Percentiles rank a stretch among this genome's conserved stretches.
These are phyloP conservation scores for Porites divaricata DNA, from an alignment of 92 coral and sea anemone genomes.

Conservation along the genomic window DNA sequence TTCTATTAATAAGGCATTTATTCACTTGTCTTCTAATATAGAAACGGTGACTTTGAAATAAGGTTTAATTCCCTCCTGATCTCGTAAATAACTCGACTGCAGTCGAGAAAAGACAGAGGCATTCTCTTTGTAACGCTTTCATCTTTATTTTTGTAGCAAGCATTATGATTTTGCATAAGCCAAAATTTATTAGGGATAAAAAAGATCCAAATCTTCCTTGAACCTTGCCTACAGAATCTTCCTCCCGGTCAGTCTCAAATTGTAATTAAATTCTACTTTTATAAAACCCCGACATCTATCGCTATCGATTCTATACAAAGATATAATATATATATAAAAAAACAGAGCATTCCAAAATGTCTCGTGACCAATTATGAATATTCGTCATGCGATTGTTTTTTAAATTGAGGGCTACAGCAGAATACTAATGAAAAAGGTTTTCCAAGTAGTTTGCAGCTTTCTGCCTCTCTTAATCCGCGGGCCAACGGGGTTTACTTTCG, in stretches of 20 bases:
- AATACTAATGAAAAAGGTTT: not conserved
- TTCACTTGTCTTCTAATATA: no score
- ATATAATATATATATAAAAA: not conserved
- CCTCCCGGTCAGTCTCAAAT: not conserved
- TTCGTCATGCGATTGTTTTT: constrained; percentile 10
- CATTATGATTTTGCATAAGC: constrained; percentile 24
- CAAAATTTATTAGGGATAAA: not conserved
- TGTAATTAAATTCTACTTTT: not conserved
- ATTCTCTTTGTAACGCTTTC: not conserved
- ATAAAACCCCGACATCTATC: not conserved
- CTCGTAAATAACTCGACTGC: no score
- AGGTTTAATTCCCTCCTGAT: no score
- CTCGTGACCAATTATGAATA: constrained; percentile 16
- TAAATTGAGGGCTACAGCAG: not conserved
- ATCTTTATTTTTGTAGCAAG: not conserved
- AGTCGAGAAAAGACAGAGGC: no score
- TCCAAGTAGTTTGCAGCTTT: not conserved
- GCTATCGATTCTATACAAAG: not conserved
- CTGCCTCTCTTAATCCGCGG: not conserved
- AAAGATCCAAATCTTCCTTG: not conserved
- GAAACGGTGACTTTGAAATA: no score
- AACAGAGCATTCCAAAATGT: constrained; percentile 2
- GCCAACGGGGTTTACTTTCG: not conserved
- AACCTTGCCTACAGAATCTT: not conserved
- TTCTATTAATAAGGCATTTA: no score